A percentile compares a stretch with the other conserved stretches of the same genome.
These are phyloP conservation scores for Anabacerthia variegaticeps DNA, from an alignment of 2,797 vertebrate species.

Conservation along the genomic window DNA sequence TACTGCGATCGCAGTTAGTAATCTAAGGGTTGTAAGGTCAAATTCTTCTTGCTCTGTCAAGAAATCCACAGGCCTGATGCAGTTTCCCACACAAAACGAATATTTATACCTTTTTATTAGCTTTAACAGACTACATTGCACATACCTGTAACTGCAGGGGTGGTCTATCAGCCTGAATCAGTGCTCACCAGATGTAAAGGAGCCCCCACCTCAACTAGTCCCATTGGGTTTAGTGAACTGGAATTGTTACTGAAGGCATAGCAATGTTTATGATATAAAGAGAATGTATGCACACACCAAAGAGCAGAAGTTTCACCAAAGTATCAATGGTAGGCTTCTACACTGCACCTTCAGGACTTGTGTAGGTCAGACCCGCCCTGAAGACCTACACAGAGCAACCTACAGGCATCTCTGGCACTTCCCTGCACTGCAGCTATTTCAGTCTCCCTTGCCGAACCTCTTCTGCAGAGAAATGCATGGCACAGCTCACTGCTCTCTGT, in stretches of 20 bases:
- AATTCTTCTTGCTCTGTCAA: too few relatives aligned
- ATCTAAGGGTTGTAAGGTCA: too few relatives aligned
- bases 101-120: neutral
- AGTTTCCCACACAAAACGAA: neutral
- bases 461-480: neutral
- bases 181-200: neutral
- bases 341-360: accelerated
- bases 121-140: neutral
- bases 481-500: accelerated
- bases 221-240: neutral
- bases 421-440: neutral
- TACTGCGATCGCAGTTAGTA: too few relatives aligned
- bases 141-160: neutral
- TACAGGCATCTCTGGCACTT: neutral
- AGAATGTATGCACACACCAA: accelerated
- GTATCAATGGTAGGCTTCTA: neutral
- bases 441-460: neutral
- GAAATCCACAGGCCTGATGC: too few relatives aligned
- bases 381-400: neutral
- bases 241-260: neutral
- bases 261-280: accelerated
- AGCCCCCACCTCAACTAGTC: neutral
- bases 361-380: neutral
- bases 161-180: neutral
- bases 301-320: neutral